A percentile compares a stretch with the other conserved stretches of the same genome.
Evolutionary conservation across 2,797 vertebrate species (phyloP).

Genomic region (Crocidura indochinensis): DNA sequence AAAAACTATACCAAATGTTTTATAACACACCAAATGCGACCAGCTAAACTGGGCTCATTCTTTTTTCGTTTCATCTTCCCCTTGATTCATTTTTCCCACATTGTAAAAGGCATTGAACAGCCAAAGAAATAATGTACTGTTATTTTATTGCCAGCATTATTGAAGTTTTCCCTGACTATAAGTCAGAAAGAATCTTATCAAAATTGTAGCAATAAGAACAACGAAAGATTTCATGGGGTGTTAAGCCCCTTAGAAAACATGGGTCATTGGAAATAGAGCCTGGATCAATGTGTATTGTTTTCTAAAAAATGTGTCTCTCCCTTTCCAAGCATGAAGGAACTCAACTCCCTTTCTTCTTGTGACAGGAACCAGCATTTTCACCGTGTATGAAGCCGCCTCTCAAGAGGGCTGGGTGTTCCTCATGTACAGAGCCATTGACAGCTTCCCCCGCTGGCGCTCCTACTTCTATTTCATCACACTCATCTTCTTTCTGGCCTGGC

Average conservation of each 20-base stretch:
- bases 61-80: neutral
- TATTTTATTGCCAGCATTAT: neutral
- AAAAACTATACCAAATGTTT: conserved; percentile 40
- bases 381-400: conserved; percentile 98
- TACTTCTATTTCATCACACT: conserved; percentile 99
- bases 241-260: conserved; percentile 25
- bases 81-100: neutral
- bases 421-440: conserved; percentile 99
- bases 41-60: neutral
- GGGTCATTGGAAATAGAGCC: conserved; percentile 34
- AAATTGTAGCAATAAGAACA: conserved; percentile 57
- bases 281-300: conserved; percentile 66
- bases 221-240: neutral
- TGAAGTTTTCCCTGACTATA: conserved; percentile 23
- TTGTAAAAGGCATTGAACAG: neutral
- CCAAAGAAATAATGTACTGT: neutral
- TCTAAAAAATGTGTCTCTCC: conserved; percentile 60
- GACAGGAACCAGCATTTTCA: conserved; percentile 98
- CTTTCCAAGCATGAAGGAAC: neutral
- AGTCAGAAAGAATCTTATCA: conserved; percentile 34
- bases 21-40: neutral
- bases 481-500: conserved; percentile 99
- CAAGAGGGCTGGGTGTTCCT: conserved; percentile 99
- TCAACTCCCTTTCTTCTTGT: conserved; percentile 50
- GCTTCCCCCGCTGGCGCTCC: conserved; percentile 99